Base-by-base conservation (phyloP, 2,797 vertebrate genomes). In the Anableps anableps region DNA sequence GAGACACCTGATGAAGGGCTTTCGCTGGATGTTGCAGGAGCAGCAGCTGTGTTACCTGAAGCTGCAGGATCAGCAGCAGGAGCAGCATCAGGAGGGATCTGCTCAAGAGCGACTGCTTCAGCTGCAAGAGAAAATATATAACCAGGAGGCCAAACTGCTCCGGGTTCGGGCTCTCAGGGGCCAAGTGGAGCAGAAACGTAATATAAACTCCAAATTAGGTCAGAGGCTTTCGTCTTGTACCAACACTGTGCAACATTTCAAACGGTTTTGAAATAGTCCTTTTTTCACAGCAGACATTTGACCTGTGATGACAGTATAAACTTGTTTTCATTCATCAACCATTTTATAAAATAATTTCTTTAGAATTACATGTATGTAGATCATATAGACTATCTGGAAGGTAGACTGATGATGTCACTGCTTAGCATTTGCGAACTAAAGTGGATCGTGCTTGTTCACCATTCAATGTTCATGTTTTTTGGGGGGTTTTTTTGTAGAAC, bases 111-210 rank as follows among this genome's bases (percentile, higher is more conserved):
- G 96, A 14, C 96, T 99, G 14, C 96, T 91, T 72, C 91, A 96
- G 82, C 95, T 99, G 19, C 91, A 95, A 58, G 97, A 99, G 78
- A 97, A 98, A 72, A 97, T 97, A 0, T 97, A 97, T 83, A 97
- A 95, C 91, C 98, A 99, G 93, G 98, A 99, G 92, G 96, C 97
- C 68, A 99, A 98, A 80, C 96, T 99, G 13, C 94, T 96, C 34
- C 96, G 97, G 88, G 97, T 99, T 58, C 95, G 97, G 78, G 97
- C 97, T 0, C 93, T 98, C 9, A 97, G 96, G 90, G 97, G 97
- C 83, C 98, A 97, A 0, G 97, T 99, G 93, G 98, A 99, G 71
- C 96, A 98, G 93, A 99, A 98, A 88, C 96, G 97, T 31, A 95
- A 97, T 47, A 97, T 96, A 94, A 99, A 98, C 87, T 97, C 96